Evolutionary conservation across 2,113 vertebrate species (phyloP), one percentile per base, ranked within the genome.

Genomic region (Eubucco bourcierii): DNA sequence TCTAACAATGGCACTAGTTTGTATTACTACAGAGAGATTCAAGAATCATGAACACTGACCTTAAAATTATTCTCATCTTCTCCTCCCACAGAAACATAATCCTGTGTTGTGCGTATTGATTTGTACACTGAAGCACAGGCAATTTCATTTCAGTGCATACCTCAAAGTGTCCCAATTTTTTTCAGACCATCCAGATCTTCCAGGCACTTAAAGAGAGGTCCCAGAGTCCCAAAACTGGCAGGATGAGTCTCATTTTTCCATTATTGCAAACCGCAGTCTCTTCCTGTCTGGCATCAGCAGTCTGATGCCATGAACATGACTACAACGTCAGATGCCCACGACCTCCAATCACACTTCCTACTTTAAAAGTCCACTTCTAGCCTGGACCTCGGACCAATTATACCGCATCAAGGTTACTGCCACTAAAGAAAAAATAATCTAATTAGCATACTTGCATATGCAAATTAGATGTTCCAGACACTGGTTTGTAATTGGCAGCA

Each of bases 331-430:
- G 81, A 93, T 58, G 71, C 84, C 95, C 94, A 96, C 2, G 7
- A 86, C 92, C 53, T 90, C 71, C 91, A 95, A 87, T 79, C 81
- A 86, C 90, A 94, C 81, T 84, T 94, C 90, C 93, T 96, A 93
- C 90, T 97, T 88, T 97, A 67, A 80, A 95, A 96, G 81, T 66
- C 84, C 81, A 92, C 86, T 94, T 96, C 93, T 90, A 97, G 86
- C 71, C 90, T 87, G 64, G 91, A 94, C 87, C 88, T 93, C 6
- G 2, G 81, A 96, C 81, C 88, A 94, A 84, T 88, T 89, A 76
- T 67, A 90, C 44, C 7, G 23, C 80, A 82, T 41, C 75, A 94
- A 94, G 73, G 77, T 91, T 93, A 97, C 75, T 87, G 90, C 58
- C 75, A 88, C 75, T 87, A 34, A 95, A 96, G 82, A 93, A 94